Evolutionary conservation across 2,888 invertebrate genomes (phyloP).

Genomic region (Caenorhabditis angaria): DNA sequence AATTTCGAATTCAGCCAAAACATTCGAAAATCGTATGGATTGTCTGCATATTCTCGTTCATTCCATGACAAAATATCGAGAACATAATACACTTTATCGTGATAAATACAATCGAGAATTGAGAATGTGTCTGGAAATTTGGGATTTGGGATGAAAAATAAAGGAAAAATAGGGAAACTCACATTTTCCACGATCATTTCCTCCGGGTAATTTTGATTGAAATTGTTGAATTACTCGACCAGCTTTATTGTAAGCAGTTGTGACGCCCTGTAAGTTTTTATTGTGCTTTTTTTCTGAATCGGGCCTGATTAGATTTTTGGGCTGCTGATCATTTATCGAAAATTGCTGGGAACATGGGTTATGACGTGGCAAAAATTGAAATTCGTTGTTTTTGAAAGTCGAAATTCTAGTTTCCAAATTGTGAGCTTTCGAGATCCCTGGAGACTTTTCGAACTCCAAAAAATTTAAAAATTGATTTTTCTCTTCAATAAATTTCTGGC

Average conservation of each 20-base stretch:
- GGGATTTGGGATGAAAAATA: background rate
- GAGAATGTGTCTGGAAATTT: constrained; percentile 74
- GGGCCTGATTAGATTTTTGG: too few relatives aligned
- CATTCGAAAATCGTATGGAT: constrained; percentile 81
- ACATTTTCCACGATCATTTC: constrained; percentile 23
- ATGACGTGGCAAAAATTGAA: too few relatives aligned
- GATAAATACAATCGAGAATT: constrained; percentile 83
- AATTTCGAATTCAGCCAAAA: constrained; percentile 85
- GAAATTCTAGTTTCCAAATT: too few relatives aligned
- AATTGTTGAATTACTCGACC: constrained; percentile 75
- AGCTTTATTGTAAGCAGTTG: constrained; percentile 73
- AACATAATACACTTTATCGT: constrained; percentile 80
- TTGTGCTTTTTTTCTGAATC: background rate
- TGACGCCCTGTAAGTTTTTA: constrained; percentile 77
- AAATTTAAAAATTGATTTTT: too few relatives aligned
- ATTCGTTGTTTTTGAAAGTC: too few relatives aligned
- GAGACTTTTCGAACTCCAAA: too few relatives aligned
- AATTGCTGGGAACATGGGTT: too few relatives aligned
- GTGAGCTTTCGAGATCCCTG: too few relatives aligned
- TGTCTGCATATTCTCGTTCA: constrained; percentile 27
- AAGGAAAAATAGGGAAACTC: background rate
- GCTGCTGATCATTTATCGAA: too few relatives aligned
- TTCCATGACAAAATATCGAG: constrained; percentile 85
- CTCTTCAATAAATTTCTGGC: too few relatives aligned
- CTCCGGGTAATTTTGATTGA: constrained; percentile 79